Conservation (phyloP, 23 tunicate genomes). For the Aplidium turbinatum region DNA sequence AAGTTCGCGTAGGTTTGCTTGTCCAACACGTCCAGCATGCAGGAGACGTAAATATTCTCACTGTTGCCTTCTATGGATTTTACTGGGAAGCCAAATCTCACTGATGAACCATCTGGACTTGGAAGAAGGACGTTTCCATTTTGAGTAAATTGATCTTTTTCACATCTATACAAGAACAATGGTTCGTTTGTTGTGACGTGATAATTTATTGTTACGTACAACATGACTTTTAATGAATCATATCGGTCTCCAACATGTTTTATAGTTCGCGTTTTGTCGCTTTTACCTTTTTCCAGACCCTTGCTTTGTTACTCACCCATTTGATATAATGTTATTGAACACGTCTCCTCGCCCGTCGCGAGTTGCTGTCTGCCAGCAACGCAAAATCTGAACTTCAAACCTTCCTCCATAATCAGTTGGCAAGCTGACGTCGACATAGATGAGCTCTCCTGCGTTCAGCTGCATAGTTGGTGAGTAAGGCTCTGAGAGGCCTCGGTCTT, state of each 20-base stretch:
- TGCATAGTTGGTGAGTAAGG: neutral
- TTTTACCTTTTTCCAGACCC: no score
- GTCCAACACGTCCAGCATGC: slow-evolving; percentile 8
- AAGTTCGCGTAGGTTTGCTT: no score
- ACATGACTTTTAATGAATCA: no score
- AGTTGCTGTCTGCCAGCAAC: slow-evolving; percentile 21
- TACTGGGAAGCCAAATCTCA: slow-evolving; percentile 6
- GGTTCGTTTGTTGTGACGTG: no score
- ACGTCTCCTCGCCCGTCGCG: neutral
- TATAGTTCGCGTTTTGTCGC: no score
- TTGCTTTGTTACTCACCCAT: no score
- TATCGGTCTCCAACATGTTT: no score
- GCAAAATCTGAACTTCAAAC: neutral
- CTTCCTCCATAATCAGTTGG: neutral
- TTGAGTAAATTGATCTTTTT: no score
- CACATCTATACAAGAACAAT: no score
- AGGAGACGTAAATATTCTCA: slow-evolving; percentile 13
- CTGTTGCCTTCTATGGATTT: slow-evolving; percentile 8
- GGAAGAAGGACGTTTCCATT: no score
- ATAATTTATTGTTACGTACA: no score
- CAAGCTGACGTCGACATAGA: neutral
- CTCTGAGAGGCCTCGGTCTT: neutral
- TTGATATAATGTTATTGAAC: neutral
- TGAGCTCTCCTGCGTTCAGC: neutral
- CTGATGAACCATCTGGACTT: no score